phyloP scores from a whole-genome alignment of 2,888 invertebrate genomes.

The Tribolium freemani region DNA sequence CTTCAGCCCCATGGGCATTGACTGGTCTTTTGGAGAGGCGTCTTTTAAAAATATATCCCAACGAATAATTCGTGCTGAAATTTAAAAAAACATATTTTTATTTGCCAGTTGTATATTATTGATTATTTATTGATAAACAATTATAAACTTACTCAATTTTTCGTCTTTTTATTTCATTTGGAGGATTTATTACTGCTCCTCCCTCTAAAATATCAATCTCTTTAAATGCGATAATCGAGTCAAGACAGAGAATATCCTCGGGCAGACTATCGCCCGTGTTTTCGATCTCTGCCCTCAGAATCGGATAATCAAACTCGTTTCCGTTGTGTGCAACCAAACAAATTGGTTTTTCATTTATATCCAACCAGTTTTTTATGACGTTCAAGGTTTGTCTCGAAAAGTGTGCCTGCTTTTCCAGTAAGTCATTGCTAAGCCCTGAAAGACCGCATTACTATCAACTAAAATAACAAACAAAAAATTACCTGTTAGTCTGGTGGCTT shows the following conservation, averaged over 20 bases:
- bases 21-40: too few relatives aligned
- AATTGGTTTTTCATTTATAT: slow-evolving; percentile 76
- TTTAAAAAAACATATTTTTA: too few relatives aligned
- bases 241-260: slow-evolving; percentile 75
- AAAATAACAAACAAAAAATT: slow-evolving; percentile 12
- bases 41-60: too few relatives aligned
- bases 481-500: slow-evolving; percentile 70
- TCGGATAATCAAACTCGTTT: slow-evolving; percentile 82
- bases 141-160: too few relatives aligned
- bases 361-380: slow-evolving; percentile 75
- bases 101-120: too few relatives aligned
- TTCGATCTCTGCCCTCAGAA: slow-evolving; percentile 76
- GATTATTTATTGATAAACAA: too few relatives aligned
- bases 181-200: neutral
- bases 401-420: slow-evolving; percentile 73
- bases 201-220: slow-evolving; percentile 50
- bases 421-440: slow-evolving; percentile 77
- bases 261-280: slow-evolving; percentile 69
- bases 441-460: too few relatives aligned
- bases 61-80: too few relatives aligned
- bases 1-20: too few relatives aligned
- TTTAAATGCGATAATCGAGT: slow-evolving; percentile 76
- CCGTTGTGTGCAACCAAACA: slow-evolving; percentile 90
- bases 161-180: slow-evolving; percentile 14
- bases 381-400: slow-evolving; percentile 74